Evolutionary conservation across 1,140 invertebrate species (phyloP), one percentile per base, ranked within the genome.

Genomic region (Popillia japonica): DNA sequence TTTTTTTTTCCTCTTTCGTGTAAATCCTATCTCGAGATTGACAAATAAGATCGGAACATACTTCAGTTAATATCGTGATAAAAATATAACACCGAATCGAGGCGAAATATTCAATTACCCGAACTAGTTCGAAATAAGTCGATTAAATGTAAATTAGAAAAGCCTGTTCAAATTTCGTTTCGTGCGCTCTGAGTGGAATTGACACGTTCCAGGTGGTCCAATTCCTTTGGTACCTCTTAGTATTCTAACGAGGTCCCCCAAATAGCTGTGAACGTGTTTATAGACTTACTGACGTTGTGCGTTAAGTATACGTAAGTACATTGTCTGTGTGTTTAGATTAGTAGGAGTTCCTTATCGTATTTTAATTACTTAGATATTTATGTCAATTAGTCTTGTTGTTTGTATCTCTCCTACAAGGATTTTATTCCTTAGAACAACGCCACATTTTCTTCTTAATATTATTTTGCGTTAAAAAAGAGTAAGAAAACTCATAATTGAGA

Each of bases 1-100:
- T 40, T 82, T 76, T 20, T 83, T 55, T 55, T 55, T 55, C 17
- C 17, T 17, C n/a, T 55, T 17, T 14, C 48, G 6, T 10, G 11
- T 48, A 17, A n/a, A 55, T 17, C 14, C 14, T 55, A 55, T 55
- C 48, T 17, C 6, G 7, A 14, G 14, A 55, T 55, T 17, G 48
- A 17, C 17, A 55, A 55, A 55, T n/a, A 0, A 17, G 48, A 55
- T 55, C 48, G 11, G 48, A 48, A 9, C 27, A 34, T 4, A 34
- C 27, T 34, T n/a, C 14, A 55, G 48, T 55, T 55, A 17, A 55
- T 17, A 17, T 55, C n/a, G 48, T 7, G 48, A n/a, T 48, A 34
- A 34, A 34, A 34, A 4, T 34, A 34, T 34, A 55, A n/a, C 48
- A 17, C n/a, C 48, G 48, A 17, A 55, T 55, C 27, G 17, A 55